Conservation (phyloP, 2,888 invertebrate species). For the Pristionchus arcanus region DNA sequence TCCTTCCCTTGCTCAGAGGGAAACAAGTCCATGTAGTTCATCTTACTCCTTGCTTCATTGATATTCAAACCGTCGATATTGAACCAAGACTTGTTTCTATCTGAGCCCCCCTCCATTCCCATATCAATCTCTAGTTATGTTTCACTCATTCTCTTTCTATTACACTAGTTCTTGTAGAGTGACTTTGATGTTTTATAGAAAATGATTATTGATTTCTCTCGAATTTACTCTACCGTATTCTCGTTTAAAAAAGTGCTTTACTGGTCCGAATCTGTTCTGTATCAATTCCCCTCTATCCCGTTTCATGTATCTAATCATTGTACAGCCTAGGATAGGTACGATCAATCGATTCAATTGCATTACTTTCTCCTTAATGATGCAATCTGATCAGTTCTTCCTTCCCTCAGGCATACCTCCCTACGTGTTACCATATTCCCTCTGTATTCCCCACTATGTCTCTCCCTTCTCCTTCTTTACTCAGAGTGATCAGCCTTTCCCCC, state of each 20-base stretch:
- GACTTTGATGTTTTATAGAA: not conserved
- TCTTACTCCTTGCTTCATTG: too few species aligned
- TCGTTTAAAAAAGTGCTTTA: not conserved
- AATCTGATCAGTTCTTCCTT: not conserved
- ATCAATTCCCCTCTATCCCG: not conserved
- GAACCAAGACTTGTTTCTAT: too few species aligned
- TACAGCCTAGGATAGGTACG: not conserved
- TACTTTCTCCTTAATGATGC: not conserved
- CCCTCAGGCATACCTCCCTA: not conserved
- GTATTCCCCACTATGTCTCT: not conserved
- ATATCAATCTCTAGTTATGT: not conserved
- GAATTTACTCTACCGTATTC: not conserved
- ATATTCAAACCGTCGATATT: too few species aligned
- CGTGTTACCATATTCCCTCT: not conserved
- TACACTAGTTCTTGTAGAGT: not conserved
- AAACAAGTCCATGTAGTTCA: too few species aligned
- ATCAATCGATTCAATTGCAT: not conserved
- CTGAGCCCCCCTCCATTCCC: too few species aligned
- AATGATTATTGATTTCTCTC: not conserved
- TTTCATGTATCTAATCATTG: not conserved
- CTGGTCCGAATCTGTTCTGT: not conserved
- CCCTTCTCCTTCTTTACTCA: not conserved
- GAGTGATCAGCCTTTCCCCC: slow-evolving; percentile 7
- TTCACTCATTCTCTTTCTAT: not conserved
- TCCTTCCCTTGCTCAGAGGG: not conserved